Evolutionary conservation across 2,888 invertebrate species (phyloP).

Genomic region (Embidobia sp.): DNA sequence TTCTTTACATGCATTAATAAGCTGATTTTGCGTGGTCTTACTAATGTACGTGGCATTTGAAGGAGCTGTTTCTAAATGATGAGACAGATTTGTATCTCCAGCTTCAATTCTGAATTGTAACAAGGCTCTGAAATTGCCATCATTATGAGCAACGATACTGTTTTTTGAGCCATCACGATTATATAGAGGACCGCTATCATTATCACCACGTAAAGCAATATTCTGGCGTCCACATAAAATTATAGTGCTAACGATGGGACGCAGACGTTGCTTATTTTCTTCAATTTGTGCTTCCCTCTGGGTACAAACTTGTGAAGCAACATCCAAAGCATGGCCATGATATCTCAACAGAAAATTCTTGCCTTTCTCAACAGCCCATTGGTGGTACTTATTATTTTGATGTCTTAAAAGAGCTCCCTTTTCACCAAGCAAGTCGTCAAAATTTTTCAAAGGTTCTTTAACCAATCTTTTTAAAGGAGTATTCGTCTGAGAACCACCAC

Average conservation of each 20-base stretch:
- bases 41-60: constrained; percentile 68
- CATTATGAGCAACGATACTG: background rate
- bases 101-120: constrained; percentile 66
- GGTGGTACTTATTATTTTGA: constrained; percentile 47
- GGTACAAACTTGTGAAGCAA: constrained; percentile 31
- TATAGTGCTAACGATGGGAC: constrained; percentile 61
- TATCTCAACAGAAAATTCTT: constrained; percentile 38
- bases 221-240: constrained; percentile 69
- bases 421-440: constrained; percentile 47
- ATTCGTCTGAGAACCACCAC: constrained; percentile 36
- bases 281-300: constrained; percentile 25
- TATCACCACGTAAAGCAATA: constrained; percentile 68
- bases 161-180: background rate
- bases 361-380: constrained; percentile 40
- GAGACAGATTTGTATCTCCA: constrained; percentile 66
- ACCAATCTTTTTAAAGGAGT: constrained; percentile 42
- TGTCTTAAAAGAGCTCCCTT: constrained; percentile 39
- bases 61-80: constrained; percentile 66
- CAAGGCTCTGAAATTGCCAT: constrained; percentile 67
- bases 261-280: constrained; percentile 49
- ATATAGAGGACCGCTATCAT: constrained; percentile 27
- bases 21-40: constrained; percentile 70
- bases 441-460: constrained; percentile 53
- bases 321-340: background rate
- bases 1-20: constrained; percentile 69